A percentile compares a stretch with the other conserved stretches of the same genome.
Conservation (phyloP, 1,140 invertebrate genomes). For the Daktulosphaira vitifoliae region DNA sequence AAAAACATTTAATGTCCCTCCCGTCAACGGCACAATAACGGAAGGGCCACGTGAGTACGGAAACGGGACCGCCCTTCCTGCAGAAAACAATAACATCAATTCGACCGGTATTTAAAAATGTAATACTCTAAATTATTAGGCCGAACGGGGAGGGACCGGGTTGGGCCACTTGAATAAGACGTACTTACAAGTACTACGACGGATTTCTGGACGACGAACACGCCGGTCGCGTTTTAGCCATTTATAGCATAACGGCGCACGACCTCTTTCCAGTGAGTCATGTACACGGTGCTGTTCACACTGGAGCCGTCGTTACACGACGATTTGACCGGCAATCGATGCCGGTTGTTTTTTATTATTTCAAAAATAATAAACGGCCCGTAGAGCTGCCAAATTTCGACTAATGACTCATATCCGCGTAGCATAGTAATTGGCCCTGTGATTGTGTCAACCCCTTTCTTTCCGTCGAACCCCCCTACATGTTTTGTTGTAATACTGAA, state of each 20-base stretch:
- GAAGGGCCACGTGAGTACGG: too few relatives aligned
- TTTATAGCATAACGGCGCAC: constrained; percentile 29
- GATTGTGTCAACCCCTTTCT: constrained; percentile 27
- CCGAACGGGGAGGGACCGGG: too few relatives aligned
- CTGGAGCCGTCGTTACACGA: too few relatives aligned
- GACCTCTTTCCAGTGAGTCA: constrained; percentile 23
- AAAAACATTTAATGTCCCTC: neutral
- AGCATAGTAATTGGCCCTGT: constrained; percentile 10
- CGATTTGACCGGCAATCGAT: too few relatives aligned
- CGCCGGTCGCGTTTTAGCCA: constrained; percentile 22
- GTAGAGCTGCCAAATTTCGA: too few relatives aligned
- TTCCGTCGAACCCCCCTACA: neutral
- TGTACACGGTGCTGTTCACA: neutral
- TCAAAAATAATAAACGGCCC: too few relatives aligned
- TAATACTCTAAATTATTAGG: too few relatives aligned
- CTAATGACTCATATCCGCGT: too few relatives aligned
- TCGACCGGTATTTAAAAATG: constrained; percentile 19
- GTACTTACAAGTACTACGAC: too few relatives aligned
- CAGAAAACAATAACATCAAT: constrained; percentile 8
- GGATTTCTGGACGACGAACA: constrained; percentile 8
- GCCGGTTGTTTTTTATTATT: too few relatives aligned
- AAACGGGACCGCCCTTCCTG: neutral
- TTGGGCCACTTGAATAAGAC: too few relatives aligned
- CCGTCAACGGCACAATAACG: too few relatives aligned
- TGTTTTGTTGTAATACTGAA: neutral